A percentile compares a stretch with the other conserved stretches of the same genome.
Conservation (phyloP, 2,797 vertebrate genomes). For the Babyrousa celebensis region DNA sequence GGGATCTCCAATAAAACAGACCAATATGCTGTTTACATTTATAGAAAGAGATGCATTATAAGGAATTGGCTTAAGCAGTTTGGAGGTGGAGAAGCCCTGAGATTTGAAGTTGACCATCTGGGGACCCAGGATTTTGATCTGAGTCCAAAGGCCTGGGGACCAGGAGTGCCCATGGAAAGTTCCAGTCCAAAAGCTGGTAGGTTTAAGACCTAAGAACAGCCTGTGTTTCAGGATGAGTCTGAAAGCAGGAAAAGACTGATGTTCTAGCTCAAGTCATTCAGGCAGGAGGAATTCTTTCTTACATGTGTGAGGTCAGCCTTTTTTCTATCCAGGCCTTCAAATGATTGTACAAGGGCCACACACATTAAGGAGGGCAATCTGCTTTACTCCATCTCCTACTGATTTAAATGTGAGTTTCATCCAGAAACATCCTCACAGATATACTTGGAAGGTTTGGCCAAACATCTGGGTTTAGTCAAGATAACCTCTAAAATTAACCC, state of each 20-base stretch:
- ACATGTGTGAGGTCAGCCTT: background rate
- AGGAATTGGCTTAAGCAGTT: background rate
- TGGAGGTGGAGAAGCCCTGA: background rate
- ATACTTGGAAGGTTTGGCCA: background rate
- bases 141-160: background rate
- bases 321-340: background rate
- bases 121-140: background rate
- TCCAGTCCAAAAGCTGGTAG: background rate
- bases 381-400: background rate
- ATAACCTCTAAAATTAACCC: background rate
- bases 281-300: background rate
- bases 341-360: background rate
- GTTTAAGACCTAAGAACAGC: background rate
- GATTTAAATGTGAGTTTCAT: background rate
- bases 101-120: background rate
- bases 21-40: background rate
- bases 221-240: background rate
- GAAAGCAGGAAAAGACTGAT: background rate
- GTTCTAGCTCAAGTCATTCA: background rate
- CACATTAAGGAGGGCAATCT: background rate
- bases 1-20: background rate
- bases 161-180: background rate
- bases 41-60: slow-evolving; percentile 24
- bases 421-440: background rate
- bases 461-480: background rate